Evolutionary conservation across 2,888 invertebrate species (phyloP).

Genomic region (Athalia circularis): DNA sequence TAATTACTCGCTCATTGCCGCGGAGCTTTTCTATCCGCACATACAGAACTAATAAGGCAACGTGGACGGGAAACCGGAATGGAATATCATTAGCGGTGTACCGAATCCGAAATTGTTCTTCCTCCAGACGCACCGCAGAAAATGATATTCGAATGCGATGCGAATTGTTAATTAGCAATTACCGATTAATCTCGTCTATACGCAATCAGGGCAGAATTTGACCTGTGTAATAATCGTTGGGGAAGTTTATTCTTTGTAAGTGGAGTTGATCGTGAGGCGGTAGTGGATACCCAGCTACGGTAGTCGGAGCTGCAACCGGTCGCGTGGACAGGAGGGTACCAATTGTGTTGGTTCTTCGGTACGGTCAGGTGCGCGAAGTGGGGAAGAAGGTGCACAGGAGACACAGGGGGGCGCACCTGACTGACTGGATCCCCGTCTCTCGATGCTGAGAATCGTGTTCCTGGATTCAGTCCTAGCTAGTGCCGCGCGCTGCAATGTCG

Average conservation of each 20-base stretch:
- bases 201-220: no score
- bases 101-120: no score
- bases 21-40: not conserved
- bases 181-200: no score
- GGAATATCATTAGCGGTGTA: no score
- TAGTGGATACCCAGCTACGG: conserved; percentile 16
- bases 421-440: conserved; percentile 37
- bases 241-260: no score
- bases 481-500: conserved; percentile 42
- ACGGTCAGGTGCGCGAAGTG: conserved; percentile 38
- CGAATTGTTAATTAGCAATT: no score
- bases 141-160: no score
- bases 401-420: conserved; percentile 42
- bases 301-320: conserved; percentile 40
- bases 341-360: conserved; percentile 48
- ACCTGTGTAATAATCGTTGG: no score
- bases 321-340: conserved; percentile 43
- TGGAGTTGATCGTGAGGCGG: not conserved
- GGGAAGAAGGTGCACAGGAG: conserved; percentile 37
- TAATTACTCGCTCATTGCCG: conserved; percentile 3
- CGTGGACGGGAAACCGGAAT: not conserved
- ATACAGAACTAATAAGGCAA: not conserved
- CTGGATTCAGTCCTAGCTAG: conserved; percentile 42
- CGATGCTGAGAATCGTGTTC: conserved; percentile 38
- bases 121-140: no score